These are phyloP conservation scores for Chiroxiphia lanceolata DNA, from an alignment of 2,797 vertebrate genomes.

Conservation along the genomic window DNA sequence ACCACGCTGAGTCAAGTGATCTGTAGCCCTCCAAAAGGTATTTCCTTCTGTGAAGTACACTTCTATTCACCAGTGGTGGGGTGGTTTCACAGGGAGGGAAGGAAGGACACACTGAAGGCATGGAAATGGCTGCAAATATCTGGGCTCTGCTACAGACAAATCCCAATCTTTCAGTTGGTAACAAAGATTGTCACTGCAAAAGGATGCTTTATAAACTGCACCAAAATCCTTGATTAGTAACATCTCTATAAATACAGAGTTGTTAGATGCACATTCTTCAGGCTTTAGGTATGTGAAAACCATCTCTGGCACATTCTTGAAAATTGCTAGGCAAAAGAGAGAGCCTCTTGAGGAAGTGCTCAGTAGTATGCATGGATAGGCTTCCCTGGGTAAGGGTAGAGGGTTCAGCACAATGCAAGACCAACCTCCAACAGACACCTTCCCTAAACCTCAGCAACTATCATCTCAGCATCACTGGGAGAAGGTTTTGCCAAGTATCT, in stretches of 20 bases:
- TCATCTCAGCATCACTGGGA: background rate
- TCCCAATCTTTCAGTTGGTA: background rate
- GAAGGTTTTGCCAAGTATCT: background rate
- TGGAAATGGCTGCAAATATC: background rate
- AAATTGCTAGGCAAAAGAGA: background rate
- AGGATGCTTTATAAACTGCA: background rate
- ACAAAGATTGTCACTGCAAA: background rate
- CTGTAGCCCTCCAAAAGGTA: background rate
- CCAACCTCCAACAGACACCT: background rate
- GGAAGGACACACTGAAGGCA: background rate
- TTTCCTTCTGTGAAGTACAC: background rate
- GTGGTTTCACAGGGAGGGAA: background rate
- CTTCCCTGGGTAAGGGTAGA: background rate
- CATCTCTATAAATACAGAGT: background rate
- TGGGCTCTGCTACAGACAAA: background rate
- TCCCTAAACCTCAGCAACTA: background rate
- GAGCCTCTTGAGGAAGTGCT: background rate
- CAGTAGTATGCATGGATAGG: background rate
- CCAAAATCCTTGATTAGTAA: background rate
- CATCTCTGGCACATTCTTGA: rapidly evolving
- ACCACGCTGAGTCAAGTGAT: background rate
- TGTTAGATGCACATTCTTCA: background rate
- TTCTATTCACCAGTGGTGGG: background rate
- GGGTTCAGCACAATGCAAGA: background rate
- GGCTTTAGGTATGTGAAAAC: background rate